A percentile compares a stretch with the other conserved stretches of the same genome.
These are phyloP conservation scores for Chaunax sp. DNA, from an alignment of 2,797 vertebrate species.

Conservation along the genomic window DNA sequence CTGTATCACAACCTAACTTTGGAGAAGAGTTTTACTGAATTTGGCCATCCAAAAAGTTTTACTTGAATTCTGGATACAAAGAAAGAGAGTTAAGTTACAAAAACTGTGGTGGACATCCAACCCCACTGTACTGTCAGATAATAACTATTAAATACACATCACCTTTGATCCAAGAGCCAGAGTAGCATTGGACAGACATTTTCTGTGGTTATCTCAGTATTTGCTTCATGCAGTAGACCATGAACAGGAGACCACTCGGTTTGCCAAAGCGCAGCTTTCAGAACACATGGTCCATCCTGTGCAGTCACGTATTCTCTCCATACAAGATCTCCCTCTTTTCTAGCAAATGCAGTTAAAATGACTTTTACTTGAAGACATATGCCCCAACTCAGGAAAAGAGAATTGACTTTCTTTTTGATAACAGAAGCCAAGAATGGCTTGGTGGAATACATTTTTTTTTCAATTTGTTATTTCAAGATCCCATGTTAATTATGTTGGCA, in stretches of 20 bases:
- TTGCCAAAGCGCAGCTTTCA: constrained; percentile 8
- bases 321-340: background rate
- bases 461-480: too few relatives aligned
- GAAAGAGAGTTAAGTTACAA: background rate
- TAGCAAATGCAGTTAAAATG: background rate
- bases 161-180: background rate
- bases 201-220: constrained; percentile 7
- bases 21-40: background rate
- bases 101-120: background rate
- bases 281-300: background rate
- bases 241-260: constrained; percentile 5
- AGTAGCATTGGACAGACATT: constrained; percentile 3
- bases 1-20: constrained; percentile 2
- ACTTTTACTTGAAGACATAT: too few relatives aligned
- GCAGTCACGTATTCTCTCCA: background rate
- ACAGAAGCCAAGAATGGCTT: too few relatives aligned
- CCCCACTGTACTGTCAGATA: too few relatives aligned
- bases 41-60: too few relatives aligned
- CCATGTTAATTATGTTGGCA: too few relatives aligned
- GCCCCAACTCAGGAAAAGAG: too few relatives aligned
- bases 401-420: too few relatives aligned
- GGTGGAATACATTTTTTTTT: too few relatives aligned
- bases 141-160: constrained; percentile 4
- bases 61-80: background rate
- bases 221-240: constrained; percentile 12